Evolutionary conservation across 2,888 invertebrate genomes (phyloP).

Genomic region (Nomada ruficornis): DNA sequence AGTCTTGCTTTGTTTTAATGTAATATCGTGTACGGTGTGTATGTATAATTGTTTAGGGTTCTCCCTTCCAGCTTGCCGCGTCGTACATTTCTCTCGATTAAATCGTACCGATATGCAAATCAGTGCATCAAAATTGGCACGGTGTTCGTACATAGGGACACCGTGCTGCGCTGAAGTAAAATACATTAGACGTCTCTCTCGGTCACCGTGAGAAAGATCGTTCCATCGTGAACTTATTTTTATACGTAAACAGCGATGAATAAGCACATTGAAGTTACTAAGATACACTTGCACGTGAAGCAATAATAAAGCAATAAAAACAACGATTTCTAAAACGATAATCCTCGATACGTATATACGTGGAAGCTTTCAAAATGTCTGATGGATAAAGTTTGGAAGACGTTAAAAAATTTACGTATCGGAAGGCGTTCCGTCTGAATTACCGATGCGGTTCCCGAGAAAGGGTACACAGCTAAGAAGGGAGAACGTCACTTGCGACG

Average conservation of each 20-base stretch:
- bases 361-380: neutral
- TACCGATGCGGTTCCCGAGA: neutral
- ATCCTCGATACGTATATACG: no score
- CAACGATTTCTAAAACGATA: no score
- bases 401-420: neutral
- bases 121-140: neutral
- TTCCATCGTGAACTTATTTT: constrained; percentile 24
- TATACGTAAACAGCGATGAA: constrained; percentile 13
- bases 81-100: neutral
- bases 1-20: neutral
- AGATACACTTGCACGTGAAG: neutral
- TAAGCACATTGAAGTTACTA: neutral
- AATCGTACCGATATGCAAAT: neutral
- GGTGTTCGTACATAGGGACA: constrained; percentile 7
- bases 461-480: constrained; percentile 14
- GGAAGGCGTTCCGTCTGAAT: neutral
- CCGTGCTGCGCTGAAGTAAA: constrained; percentile 5
- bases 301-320: no score
- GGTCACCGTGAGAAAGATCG: constrained; percentile 13
- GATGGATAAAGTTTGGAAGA: neutral
- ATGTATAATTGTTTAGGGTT: constrained; percentile 19
- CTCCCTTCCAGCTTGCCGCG: constrained; percentile 9
- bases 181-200: constrained; percentile 10
- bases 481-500: constrained; percentile 14
- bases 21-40: constrained; percentile 2